These are phyloP conservation scores for Lateolabrax maculatus DNA, from an alignment of 2,797 vertebrate genomes.

Conservation along the genomic window DNA sequence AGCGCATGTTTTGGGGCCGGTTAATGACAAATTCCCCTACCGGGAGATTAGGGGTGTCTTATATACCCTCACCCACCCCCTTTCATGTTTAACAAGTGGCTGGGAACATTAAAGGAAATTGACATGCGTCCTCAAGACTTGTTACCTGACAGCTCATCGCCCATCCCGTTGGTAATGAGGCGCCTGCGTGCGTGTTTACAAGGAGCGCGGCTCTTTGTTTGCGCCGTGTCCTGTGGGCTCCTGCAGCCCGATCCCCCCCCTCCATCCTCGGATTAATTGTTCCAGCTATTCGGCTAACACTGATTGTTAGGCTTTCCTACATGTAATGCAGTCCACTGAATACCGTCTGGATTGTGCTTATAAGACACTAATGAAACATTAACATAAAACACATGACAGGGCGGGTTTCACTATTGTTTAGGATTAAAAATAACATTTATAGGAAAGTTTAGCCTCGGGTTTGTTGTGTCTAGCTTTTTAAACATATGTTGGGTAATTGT, in stretches of 20 bases:
- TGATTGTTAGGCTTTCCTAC: constrained; percentile 74
- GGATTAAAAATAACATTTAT: background rate
- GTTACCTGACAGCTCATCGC: constrained; percentile 87
- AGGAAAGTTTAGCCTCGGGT: background rate
- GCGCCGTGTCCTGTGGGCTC: constrained; percentile 45
- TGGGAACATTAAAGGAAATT: constrained; percentile 88
- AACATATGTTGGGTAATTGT: background rate
- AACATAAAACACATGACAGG: constrained; percentile 9
- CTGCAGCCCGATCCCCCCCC: constrained; percentile 40
- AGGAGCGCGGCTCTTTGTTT: constrained; percentile 70
- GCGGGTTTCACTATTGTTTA: too few species aligned
- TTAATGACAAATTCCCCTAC: constrained; percentile 77
- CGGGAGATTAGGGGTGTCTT: constrained; percentile 75
- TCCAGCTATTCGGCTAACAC: constrained; percentile 62
- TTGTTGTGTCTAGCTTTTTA: background rate
- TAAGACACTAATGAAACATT: constrained; percentile 30
- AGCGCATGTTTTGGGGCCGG: constrained; percentile 75
- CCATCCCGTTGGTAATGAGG: constrained; percentile 87
- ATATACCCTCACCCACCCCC: constrained; percentile 81
- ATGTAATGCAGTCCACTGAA: constrained; percentile 42
- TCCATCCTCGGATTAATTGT: constrained; percentile 64
- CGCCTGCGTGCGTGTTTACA: constrained; percentile 76
- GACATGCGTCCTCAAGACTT: constrained; percentile 84
- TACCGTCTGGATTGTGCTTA: constrained; percentile 11
- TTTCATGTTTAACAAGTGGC: constrained; percentile 86